Evolutionary conservation across 2,113 vertebrate genomes (phyloP).

Genomic region (Halichoerus grypus): DNA sequence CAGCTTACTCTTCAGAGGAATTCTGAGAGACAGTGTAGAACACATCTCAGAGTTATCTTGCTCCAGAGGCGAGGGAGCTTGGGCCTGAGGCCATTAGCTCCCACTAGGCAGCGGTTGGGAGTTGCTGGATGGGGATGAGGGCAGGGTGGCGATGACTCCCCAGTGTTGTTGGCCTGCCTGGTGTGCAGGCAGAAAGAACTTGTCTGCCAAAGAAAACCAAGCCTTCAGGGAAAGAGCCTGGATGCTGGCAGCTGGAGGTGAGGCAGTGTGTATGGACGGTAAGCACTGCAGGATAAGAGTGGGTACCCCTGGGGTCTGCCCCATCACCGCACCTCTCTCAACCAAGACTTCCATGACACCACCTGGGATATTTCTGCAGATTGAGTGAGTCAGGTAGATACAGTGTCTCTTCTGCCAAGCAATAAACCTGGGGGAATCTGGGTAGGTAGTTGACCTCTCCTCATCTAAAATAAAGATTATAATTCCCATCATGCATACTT

Average conservation of each 20-base stretch:
- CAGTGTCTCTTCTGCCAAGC: background rate
- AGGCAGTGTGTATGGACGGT: rapidly evolving
- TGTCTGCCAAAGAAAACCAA: background rate
- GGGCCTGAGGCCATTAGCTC: background rate
- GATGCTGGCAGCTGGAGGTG: background rate
- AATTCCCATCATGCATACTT: background rate
- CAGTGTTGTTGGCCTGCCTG: background rate
- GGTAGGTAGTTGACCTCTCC: background rate
- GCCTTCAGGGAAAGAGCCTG: background rate
- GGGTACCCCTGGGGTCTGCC: background rate
- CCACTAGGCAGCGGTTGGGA: no score
- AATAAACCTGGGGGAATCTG: background rate
- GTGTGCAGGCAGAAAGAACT: background rate
- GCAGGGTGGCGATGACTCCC: background rate
- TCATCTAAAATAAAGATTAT: background rate
- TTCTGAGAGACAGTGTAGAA: background rate
- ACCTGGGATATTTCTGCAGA: background rate
- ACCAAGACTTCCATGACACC: background rate
- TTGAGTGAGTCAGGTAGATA: background rate
- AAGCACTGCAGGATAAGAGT: rapidly evolving
- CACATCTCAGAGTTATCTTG: background rate
- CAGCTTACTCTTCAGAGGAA: background rate
- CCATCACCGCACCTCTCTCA: background rate
- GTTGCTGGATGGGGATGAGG: background rate
- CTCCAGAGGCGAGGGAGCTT: background rate